Percentiles rank a stretch among this genome's conserved stretches.
phyloP scores from a whole-genome alignment of 2,113 vertebrate species.

The Phaetusa simplex region DNA sequence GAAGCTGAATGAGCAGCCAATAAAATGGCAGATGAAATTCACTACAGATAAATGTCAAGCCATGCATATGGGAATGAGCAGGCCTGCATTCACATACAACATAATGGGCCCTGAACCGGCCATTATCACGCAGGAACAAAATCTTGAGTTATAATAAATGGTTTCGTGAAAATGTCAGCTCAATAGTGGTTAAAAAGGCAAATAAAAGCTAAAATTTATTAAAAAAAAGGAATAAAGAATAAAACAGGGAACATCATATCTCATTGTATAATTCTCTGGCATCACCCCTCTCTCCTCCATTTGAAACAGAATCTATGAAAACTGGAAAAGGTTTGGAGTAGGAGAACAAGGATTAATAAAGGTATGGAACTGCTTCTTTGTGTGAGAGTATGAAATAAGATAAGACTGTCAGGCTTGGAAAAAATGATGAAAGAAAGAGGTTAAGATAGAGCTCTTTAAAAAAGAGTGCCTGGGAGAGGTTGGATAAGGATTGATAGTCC shows the following conservation, averaged over 20 bases:
- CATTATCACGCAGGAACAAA: background rate
- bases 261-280: background rate
- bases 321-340: background rate
- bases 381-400: background rate
- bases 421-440: background rate
- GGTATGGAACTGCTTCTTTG: background rate
- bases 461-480: background rate
- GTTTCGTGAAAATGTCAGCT: background rate
- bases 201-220: background rate
- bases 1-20: background rate
- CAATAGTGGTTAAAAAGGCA: background rate
- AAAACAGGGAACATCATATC: background rate
- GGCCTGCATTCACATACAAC: background rate
- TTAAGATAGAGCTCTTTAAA: background rate
- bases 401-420: background rate
- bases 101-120: background rate
- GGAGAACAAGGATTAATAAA: background rate
- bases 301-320: background rate
- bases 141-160: background rate
- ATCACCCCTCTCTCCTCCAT: background rate
- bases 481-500: background rate
- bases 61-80: background rate
- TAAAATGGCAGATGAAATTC: background rate
- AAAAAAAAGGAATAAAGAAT: background rate
- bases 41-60: background rate